Percentiles rank a stretch among this genome's conserved stretches.
Conservation (phyloP, 2,113 vertebrate species). For the Vanacampus margaritifer region DNA sequence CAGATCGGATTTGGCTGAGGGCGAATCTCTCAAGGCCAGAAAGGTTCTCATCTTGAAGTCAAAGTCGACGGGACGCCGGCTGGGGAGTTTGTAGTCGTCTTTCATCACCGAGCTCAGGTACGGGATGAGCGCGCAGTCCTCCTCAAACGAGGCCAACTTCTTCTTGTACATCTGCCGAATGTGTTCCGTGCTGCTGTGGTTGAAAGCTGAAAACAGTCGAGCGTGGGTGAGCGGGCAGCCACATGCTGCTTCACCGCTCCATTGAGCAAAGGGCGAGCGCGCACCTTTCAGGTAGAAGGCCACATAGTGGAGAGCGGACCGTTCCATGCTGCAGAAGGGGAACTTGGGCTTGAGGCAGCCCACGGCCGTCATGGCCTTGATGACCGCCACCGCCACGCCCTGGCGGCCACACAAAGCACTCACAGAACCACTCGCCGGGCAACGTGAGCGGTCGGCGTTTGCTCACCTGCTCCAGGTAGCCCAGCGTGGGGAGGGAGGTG, state of each 20-base stretch:
- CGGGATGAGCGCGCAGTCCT: constrained; percentile 83
- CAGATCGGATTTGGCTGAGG: neutral
- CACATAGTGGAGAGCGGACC: constrained; percentile 83
- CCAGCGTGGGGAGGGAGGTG: constrained; percentile 83
- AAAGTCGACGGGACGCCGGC: constrained; percentile 74
- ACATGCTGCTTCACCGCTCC: no score
- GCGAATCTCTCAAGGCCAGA: constrained; percentile 69
- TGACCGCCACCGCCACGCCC: constrained; percentile 82
- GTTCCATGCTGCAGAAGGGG: constrained; percentile 83
- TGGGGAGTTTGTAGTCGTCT: constrained; percentile 69
- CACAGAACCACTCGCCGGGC: neutral
- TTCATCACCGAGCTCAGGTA: constrained; percentile 80
- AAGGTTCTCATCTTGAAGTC: constrained; percentile 78
- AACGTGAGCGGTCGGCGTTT: neutral
- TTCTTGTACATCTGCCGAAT: constrained; percentile 76
- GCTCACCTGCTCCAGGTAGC: constrained; percentile 91
- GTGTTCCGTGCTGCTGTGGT: constrained; percentile 72
- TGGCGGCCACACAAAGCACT: neutral
- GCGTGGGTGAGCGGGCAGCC: no score
- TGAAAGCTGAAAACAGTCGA: constrained; percentile 87
- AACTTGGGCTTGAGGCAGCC: constrained; percentile 91
- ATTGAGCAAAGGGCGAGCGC: neutral
- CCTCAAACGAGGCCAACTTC: constrained; percentile 79
- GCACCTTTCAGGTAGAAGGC: constrained; percentile 92
- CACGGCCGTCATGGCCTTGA: constrained; percentile 88